Base-by-base conservation (phyloP, 2,113 vertebrate genomes). In the Cavia aperea region DNA sequence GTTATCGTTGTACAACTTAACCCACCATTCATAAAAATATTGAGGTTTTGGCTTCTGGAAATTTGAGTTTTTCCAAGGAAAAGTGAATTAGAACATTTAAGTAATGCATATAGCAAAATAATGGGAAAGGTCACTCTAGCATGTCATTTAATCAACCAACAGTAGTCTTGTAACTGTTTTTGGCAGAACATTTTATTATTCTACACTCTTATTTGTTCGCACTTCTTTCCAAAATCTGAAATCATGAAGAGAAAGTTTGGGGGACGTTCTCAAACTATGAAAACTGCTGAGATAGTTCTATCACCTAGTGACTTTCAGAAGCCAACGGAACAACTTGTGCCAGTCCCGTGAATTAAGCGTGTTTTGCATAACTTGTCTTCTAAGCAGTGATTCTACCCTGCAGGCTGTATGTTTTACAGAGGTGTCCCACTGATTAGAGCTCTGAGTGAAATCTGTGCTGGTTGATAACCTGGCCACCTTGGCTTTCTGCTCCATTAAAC, bases 331-430 rank as follows among this genome's bases (percentile, higher is more conserved):
- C n/a, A 92, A 95, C 95, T 95, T 94, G 86, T 92, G 96, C 95
- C 91, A 90, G 95, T 95, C 97, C 96, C 96, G 97, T 94, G 95
- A 91, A 97, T 70, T 94, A 93, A 97, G 96, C 91, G 81, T 91
- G 95, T 96, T 98, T 96, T 97, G 96, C 96, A 97, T 97, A 97
- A 96, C 94, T 96, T 94, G 95, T 95, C 97, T 97, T 97, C 96
- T 93, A 96, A 97, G 94, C 88, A 93, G 81, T 0, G 96, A 96
- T 97, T 97, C 96, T 96, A 93, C 95, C 95, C 97, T 95, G 95
- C 93, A 97, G 96, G 91, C 95, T 96, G 86, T 96, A 96, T 97
- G 95, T 96, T 95, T 96, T 96, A 93, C 94, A 94, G 96, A 96
- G 96, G 91, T 95, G 92, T 95, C 97, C 97, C 97, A 96, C 97